Evolutionary conservation across 2,888 invertebrate genomes (phyloP), one percentile per base, ranked within the genome.

Genomic region (Eupithecia dodoneata): DNA sequence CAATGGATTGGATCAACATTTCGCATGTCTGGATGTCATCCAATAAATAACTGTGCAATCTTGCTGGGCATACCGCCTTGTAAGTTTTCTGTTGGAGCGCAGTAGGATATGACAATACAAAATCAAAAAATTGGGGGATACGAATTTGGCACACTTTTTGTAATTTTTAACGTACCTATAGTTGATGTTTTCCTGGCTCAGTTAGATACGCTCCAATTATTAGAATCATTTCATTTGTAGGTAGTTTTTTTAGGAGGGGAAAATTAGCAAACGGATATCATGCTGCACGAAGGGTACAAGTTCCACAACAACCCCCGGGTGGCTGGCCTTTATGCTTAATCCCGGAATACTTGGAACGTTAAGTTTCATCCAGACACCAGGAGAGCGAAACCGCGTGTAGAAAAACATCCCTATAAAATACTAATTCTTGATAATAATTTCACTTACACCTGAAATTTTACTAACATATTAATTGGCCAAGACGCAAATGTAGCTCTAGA

Each of bases 11-110:
- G 49, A 12, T 10, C 10, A 47, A 45, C 45, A 45, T 45, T 2
- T 45, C 12, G 47, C 88, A 85, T 91, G 91, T 90, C 85, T 76
- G 81, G 81, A 90, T 90, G 90, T 90, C 91, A 89, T 86, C 83
- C 79, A 77, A 84, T 82, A 81, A 82, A 84, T 83, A 84, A 83
- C 75, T 42, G 67, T n/a, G 67, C 9, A 67, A 67, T n/a, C 67
- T 44, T 63, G 59, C 59, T 30, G 18, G 47, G 59, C 18, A 63
- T 65, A 65, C 63, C 18, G 45, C 67, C 67, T 69, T 69, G 18
- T 18, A 45, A 6, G 67, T 69, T 69, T 45, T 42, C 44, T 69
- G 67, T 69, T 45, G n/a, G n/a, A 67, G 15, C 30, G n/a, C 55
- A 2, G 47, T n/a, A 15, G 45, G 45, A n/a, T 45, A 42, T 44